phyloP scores from a whole-genome alignment of 2,113 vertebrate species.

The Aegithalos caudatus region DNA sequence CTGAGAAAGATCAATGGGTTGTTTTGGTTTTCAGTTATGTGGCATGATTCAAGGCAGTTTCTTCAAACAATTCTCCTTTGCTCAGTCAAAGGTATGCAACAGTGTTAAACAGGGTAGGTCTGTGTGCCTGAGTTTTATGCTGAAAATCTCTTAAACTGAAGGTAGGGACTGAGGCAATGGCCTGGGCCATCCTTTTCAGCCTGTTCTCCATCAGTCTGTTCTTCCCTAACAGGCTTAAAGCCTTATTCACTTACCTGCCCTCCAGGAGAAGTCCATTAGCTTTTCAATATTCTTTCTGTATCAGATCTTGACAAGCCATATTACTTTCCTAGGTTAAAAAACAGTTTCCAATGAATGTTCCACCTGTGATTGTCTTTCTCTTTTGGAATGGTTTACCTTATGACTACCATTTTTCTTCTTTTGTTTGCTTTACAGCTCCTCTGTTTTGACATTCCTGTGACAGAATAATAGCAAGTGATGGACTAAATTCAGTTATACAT shows the following conservation, averaged over 20 bases:
- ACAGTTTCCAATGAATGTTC: not conserved
- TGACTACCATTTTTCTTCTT: slow-evolving; percentile 37
- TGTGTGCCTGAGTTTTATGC: not conserved
- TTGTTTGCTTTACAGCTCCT: slow-evolving; percentile 18
- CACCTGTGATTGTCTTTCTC: not conserved
- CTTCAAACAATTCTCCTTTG: not conserved
- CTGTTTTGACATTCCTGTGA: not conserved
- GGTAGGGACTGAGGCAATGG: not conserved
- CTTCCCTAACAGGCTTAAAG: not conserved
- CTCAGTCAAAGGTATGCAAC: not conserved
- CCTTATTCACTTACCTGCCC: not conserved
- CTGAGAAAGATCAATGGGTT: not conserved
- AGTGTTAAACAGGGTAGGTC: not conserved
- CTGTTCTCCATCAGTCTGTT: not conserved
- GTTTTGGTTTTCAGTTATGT: not conserved
- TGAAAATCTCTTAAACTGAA: not conserved
- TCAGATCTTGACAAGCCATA: not conserved
- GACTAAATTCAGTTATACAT: slow-evolving; percentile 29
- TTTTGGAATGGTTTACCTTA: not conserved
- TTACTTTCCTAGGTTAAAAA: not conserved
- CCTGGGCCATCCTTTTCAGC: not conserved
- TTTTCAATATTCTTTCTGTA: not conserved
- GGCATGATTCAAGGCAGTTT: not conserved
- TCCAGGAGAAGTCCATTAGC: not conserved
- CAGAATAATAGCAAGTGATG: slow-evolving; percentile 5